phyloP scores from a whole-genome alignment of 2,797 vertebrate genomes.

The Eurystomus glaucurus region DNA sequence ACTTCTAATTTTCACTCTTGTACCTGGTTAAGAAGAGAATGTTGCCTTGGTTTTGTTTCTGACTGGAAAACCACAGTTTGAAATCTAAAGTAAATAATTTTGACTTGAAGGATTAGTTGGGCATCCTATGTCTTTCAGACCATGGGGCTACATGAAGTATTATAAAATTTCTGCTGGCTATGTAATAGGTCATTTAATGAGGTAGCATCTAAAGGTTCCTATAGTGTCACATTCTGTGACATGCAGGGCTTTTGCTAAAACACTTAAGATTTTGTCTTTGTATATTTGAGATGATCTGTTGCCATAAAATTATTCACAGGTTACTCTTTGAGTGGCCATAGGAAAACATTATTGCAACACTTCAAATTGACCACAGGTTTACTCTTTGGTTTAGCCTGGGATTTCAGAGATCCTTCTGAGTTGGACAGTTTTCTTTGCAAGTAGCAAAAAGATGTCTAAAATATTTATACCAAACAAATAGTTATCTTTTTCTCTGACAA shows the following conservation, averaged over 20 bases:
- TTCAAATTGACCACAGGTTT: not conserved
- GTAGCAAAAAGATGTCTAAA: not conserved
- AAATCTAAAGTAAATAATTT: not conserved
- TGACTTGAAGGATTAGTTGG: not conserved
- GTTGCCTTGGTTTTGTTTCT: not conserved
- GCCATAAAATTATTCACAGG: not conserved
- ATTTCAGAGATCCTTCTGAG: not conserved
- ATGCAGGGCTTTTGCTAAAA: not conserved
- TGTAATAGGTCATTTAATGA: not conserved
- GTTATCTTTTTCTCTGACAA: not conserved
- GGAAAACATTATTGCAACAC: not conserved
- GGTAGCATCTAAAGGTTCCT: not conserved
- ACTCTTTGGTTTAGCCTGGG: not conserved
- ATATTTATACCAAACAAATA: not conserved
- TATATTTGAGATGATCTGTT: not conserved
- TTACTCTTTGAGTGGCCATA: not conserved
- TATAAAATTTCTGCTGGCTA: not conserved
- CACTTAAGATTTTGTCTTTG: not conserved
- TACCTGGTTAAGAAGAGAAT: not conserved
- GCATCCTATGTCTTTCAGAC: not conserved
- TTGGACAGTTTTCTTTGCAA: not conserved
- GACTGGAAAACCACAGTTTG: not conserved
- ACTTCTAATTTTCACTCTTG: not conserved
- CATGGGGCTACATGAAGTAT: not conserved
- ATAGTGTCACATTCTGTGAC: fast-evolving